Conservation (phyloP, 2,113 vertebrate genomes). For the Hippocampus comes region DNA sequence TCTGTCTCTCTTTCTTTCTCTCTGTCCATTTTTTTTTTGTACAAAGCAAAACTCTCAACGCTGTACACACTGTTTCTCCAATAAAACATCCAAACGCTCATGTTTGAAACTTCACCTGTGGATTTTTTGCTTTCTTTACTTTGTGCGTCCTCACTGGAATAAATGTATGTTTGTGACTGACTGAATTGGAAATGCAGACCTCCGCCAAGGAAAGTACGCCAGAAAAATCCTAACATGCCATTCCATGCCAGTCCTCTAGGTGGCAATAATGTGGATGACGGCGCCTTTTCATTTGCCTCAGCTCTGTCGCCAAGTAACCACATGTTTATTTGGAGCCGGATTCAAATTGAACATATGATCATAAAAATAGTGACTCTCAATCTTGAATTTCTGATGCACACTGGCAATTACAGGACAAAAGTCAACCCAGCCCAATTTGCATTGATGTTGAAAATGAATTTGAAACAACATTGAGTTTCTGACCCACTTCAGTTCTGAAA, state of each 20-base stretch:
- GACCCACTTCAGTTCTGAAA: no score
- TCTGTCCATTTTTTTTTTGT: conserved; percentile 4
- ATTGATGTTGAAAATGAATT: neutral
- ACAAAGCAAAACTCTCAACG: conserved; percentile 47
- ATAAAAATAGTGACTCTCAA: no score
- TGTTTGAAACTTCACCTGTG: conserved; percentile 73
- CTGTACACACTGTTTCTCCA: conserved; percentile 70
- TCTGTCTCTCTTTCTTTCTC: conserved; percentile 47
- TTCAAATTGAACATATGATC: neutral
- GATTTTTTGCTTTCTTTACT: conserved; percentile 66
- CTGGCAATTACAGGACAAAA: neutral
- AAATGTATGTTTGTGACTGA: conserved; percentile 9
- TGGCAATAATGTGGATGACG: neutral
- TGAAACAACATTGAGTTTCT: neutral
- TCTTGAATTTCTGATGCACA: no score
- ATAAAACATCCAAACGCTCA: conserved; percentile 74
- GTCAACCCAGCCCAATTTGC: neutral
- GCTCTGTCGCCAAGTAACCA: no score
- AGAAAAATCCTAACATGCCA: neutral
- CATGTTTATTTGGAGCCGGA: neutral
- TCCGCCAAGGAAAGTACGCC: neutral
- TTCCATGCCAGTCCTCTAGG: neutral
- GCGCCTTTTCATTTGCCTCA: no score
- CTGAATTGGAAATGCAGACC: neutral
- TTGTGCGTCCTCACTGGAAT: conserved; percentile 43